phyloP scores from a whole-genome alignment of 1,140 invertebrate genomes.

The Heliconius eleuchia region DNA sequence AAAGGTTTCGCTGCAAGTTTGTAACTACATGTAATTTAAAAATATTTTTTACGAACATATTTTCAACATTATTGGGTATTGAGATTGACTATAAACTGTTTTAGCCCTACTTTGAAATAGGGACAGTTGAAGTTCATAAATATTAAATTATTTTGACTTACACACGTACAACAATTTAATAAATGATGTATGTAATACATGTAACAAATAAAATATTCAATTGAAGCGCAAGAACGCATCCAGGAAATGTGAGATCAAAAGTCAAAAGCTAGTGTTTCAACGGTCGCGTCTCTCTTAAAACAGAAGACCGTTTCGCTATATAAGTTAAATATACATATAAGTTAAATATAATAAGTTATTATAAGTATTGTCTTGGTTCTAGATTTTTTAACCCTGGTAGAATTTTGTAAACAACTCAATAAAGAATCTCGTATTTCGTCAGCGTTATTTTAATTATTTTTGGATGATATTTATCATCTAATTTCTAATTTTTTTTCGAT shows the following conservation, averaged over 20 bases:
- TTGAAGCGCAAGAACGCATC: neutral
- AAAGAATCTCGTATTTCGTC: conserved; percentile 15
- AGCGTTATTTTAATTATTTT: neutral
- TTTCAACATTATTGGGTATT: too few relatives aligned
- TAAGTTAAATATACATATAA: neutral
- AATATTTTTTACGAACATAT: too few relatives aligned
- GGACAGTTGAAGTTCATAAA: too few relatives aligned
- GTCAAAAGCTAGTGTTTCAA: conserved; percentile 10
- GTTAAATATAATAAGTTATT: neutral
- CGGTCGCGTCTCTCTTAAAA: conserved; percentile 7
- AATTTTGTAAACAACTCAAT: conserved; percentile 25
- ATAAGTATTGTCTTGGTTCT: conserved; percentile 16
- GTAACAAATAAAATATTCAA: neutral
- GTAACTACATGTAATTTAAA: neutral
- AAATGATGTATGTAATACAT: neutral
- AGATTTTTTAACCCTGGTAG: conserved; percentile 7
- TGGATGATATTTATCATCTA: too few relatives aligned
- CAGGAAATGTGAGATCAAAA: neutral
- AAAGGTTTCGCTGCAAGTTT: neutral
- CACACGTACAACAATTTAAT: neutral
- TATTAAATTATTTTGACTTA: too few relatives aligned
- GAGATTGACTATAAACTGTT: too few relatives aligned
- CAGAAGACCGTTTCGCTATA: conserved; percentile 10
- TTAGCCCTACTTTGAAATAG: too few relatives aligned
- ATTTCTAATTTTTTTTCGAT: too few relatives aligned